These are phyloP conservation scores for Cantharis rufa DNA, from an alignment of 2,888 invertebrate genomes.

Conservation along the genomic window DNA sequence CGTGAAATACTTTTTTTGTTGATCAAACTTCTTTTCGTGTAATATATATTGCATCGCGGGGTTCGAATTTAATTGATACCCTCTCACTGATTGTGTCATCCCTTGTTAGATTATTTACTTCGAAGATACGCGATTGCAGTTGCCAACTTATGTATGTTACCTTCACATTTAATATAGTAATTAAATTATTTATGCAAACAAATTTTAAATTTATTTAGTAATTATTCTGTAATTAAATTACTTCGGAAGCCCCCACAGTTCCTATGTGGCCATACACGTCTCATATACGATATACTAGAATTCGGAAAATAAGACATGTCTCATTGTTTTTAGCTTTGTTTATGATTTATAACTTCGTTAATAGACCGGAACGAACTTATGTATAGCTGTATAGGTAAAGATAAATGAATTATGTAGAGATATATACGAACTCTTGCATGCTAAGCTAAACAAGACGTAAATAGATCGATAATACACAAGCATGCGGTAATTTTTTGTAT, in stretches of 20 bases:
- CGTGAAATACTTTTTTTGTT: not conserved
- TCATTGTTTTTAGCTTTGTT: not conserved
- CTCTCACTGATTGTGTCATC: not conserved
- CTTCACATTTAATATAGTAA: not conserved
- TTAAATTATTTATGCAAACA: not conserved
- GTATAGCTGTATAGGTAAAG: not conserved
- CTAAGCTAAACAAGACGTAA: not conserved
- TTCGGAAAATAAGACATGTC: not conserved
- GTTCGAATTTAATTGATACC: not conserved
- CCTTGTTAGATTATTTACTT: not conserved
- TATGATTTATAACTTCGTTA: not conserved
- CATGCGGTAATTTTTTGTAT: not conserved
- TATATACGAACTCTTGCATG: not conserved
- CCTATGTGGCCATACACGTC: not conserved
- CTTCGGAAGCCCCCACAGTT: not conserved
- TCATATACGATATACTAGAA: no score
- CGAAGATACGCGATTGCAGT: not conserved
- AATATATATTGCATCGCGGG: not conserved
- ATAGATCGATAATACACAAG: not conserved
- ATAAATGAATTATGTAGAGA: not conserved
- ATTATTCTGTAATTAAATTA: not conserved
- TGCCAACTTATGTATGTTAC: not conserved
- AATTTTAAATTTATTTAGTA: not conserved
- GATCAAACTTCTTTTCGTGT: not conserved
- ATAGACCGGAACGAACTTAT: not conserved